phyloP scores from a whole-genome alignment of 2,113 vertebrate species.

The Sylvilagus bachmani region DNA sequence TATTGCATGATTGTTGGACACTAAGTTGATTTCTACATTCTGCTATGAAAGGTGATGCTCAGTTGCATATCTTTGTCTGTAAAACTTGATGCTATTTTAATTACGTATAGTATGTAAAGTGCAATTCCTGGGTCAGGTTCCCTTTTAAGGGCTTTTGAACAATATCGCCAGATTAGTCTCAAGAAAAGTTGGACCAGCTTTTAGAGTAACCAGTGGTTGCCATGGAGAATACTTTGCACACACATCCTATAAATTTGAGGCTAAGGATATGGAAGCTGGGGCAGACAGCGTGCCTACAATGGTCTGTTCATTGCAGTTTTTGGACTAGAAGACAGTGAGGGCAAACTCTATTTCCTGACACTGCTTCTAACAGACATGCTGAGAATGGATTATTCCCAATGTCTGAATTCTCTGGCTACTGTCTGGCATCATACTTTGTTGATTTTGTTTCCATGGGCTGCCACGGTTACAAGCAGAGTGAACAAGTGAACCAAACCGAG shows the following conservation, averaged over 20 bases:
- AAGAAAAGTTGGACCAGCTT: background rate
- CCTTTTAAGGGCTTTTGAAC: background rate
- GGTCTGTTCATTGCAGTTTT: background rate
- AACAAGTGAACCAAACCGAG: slow-evolving; percentile 65
- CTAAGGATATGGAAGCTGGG: background rate
- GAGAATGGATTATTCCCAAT: slow-evolving; percentile 18
- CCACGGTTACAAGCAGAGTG: slow-evolving; percentile 56
- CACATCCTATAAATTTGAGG: background rate
- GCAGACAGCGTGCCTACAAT: background rate
- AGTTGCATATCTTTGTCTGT: background rate
- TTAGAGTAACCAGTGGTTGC: background rate
- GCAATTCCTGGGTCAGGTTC: background rate
- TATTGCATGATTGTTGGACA: background rate
- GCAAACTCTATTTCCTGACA: background rate
- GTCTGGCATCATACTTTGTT: slow-evolving; percentile 23
- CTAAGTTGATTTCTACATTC: background rate
- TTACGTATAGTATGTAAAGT: slow-evolving; percentile 16
- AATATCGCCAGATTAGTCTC: background rate
- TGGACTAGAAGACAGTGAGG: background rate
- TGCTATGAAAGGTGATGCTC: background rate
- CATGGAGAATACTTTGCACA: background rate
- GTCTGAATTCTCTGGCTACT: slow-evolving; percentile 63
- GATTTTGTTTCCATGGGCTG: slow-evolving; percentile 50
- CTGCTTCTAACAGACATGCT: slow-evolving; percentile 12
- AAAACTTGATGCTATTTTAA: slow-evolving; percentile 1